A percentile compares a stretch with the other conserved stretches of the same genome.
phyloP scores from a whole-genome alignment of 2,888 invertebrate genomes.

The Brachylomia viminalis region DNA sequence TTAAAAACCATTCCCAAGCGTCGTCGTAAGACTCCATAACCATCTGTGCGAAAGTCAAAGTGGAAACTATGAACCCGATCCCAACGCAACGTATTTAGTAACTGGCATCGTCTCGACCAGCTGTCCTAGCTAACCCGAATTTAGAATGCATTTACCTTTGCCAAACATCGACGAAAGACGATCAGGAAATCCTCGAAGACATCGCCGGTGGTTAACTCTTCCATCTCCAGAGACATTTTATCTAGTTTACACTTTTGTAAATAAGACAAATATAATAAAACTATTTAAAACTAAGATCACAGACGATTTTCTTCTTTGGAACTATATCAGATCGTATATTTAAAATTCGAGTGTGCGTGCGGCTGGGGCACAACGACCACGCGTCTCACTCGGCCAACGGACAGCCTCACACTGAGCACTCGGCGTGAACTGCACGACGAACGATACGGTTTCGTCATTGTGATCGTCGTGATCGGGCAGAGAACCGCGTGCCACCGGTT shows the following conservation, averaged over 20 bases:
- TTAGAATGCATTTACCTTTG: slow-evolving; percentile 92
- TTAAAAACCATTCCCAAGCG: slow-evolving; percentile 79
- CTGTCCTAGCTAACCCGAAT: slow-evolving; percentile 78
- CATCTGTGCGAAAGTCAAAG: slow-evolving; percentile 65
- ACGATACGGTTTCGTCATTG: slow-evolving; percentile 74
- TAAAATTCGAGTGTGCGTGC: slow-evolving; percentile 78
- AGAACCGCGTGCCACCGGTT: slow-evolving; percentile 81
- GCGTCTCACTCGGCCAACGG: slow-evolving; percentile 74
- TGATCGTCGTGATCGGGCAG: slow-evolving; percentile 59
- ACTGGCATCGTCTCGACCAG: slow-evolving; percentile 72
- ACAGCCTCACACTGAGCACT: slow-evolving; percentile 79
- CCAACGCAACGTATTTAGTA: slow-evolving; percentile 66
- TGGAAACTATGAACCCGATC: slow-evolving; percentile 63
- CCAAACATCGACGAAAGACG: slow-evolving; percentile 92
- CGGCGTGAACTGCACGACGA: slow-evolving; percentile 50
- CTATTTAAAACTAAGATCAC: slow-evolving; percentile 81
- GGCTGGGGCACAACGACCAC: slow-evolving; percentile 69
- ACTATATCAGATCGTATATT: slow-evolving; percentile 84
- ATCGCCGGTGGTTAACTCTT: slow-evolving; percentile 92
- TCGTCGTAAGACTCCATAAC: slow-evolving; percentile 80
- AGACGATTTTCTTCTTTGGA: slow-evolving; percentile 84
- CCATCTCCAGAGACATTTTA: slow-evolving; percentile 92
- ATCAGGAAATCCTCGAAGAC: slow-evolving; percentile 94
- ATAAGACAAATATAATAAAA: slow-evolving; percentile 72
- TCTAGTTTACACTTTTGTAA: slow-evolving; percentile 73